Evolutionary conservation across 37 sponge, comb jelly and placozoan genomes (phyloP).

Genomic region (Ianthella basta): DNA sequence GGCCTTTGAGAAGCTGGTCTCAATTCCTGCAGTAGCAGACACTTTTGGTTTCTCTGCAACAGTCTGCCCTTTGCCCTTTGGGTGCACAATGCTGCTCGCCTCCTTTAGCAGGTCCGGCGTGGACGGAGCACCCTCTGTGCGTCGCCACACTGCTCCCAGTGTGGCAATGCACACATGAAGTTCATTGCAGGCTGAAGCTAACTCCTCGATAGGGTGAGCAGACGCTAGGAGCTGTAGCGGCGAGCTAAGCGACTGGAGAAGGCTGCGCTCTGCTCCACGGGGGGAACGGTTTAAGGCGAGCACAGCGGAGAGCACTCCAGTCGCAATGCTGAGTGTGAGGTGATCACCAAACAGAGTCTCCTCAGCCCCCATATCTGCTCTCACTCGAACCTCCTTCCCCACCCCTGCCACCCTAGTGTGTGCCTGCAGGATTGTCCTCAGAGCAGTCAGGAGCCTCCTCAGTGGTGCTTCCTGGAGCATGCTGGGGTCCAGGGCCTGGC

Average conservation of each 20-base stretch:
- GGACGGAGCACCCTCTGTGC: neutral
- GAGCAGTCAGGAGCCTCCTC: conserved; percentile 4
- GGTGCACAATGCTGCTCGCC: no score
- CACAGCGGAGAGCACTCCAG: conserved; percentile 68
- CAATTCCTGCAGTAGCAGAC: neutral
- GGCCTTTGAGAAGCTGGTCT: conserved; percentile 28
- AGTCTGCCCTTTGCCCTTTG: no score
- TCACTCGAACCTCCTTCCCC: neutral
- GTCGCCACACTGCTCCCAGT: conserved; percentile 76
- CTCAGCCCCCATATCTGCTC: neutral
- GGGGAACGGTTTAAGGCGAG: neutral
- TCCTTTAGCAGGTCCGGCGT: no score
- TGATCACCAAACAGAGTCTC: conserved; percentile 52
- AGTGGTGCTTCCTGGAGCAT: conserved; percentile 21
- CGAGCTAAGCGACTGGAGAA: conserved; percentile 40
- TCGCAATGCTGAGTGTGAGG: conserved; percentile 66
- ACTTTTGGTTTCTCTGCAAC: no score
- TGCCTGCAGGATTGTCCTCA: conserved; percentile 21
- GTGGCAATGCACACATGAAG: conserved; percentile 80
- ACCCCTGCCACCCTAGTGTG: conserved; percentile 29
- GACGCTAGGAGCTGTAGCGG: conserved; percentile 37
- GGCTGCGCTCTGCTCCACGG: conserved; percentile 4
- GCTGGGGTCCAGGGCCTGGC: conserved; percentile 31
- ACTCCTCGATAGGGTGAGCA: conserved; percentile 51
- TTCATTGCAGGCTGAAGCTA: conserved; percentile 55